Conservation (phyloP, 2,888 invertebrate genomes). For the Liodrosophila aerea region DNA sequence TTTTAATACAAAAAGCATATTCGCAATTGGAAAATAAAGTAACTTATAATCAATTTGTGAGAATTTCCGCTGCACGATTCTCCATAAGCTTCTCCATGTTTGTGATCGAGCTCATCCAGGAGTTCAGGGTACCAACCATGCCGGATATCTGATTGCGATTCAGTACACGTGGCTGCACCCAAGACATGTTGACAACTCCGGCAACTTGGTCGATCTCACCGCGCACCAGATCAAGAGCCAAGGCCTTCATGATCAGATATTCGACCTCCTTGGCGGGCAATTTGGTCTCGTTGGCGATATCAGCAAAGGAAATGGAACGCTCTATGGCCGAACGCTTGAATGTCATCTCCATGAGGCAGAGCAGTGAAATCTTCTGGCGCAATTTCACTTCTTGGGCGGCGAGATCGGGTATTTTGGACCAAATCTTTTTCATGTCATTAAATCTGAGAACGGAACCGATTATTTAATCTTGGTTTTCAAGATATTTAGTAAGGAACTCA, state of each 20-base stretch:
- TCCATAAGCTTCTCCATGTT: slow-evolving; percentile 83
- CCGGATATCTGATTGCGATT: slow-evolving; percentile 83
- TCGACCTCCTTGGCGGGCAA: slow-evolving; percentile 94
- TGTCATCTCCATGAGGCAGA: slow-evolving; percentile 99
- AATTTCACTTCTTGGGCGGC: slow-evolving; percentile 90
- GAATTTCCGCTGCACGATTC: slow-evolving; percentile 82
- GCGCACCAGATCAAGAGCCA: slow-evolving; percentile 95
- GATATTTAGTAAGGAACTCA: slow-evolving; percentile 73
- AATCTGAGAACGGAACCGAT: slow-evolving; percentile 82
- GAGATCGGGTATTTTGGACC: slow-evolving; percentile 92
- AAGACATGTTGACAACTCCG: slow-evolving; percentile 87
- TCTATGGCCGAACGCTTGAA: slow-evolving; percentile 96
- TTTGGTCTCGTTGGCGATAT: slow-evolving; percentile 93
- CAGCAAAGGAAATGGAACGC: slow-evolving; percentile 92
- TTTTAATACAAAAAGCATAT: slow-evolving; percentile 66
- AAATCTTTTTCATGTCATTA: slow-evolving; percentile 86
- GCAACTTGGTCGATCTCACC: slow-evolving; percentile 97
- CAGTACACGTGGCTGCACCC: slow-evolving; percentile 91
- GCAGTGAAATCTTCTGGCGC: slow-evolving; percentile 95
- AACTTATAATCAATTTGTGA: slow-evolving; percentile 79
- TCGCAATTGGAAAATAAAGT: slow-evolving; percentile 49
- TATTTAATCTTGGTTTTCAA: no score
- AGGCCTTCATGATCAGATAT: slow-evolving; percentile 97
- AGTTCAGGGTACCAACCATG: slow-evolving; percentile 82
- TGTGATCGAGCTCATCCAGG: slow-evolving; percentile 82